These are phyloP conservation scores for Gila orcuttii DNA, from an alignment of 2,113 vertebrate genomes.

Conservation along the genomic window DNA sequence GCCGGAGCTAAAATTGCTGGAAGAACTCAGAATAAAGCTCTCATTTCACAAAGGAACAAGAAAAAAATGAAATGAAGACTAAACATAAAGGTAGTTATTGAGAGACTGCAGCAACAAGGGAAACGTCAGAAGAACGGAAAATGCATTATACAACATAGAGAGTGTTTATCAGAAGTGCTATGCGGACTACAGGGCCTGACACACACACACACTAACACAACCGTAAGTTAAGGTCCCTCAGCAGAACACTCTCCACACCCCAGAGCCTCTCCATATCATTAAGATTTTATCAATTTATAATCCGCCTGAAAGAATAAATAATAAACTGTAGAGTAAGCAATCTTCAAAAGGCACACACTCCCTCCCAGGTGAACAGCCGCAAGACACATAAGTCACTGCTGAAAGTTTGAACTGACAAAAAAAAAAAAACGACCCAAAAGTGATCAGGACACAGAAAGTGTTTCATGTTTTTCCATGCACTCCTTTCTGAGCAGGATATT, in stretches of 20 bases:
- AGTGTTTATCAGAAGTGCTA: conserved; percentile 17
- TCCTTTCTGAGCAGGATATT: not conserved
- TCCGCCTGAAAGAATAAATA: conserved; percentile 51
- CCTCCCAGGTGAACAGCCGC: conserved; percentile 53
- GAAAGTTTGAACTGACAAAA: conserved; percentile 42
- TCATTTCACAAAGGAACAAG: conserved; percentile 25
- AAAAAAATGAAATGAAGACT: conserved; percentile 33
- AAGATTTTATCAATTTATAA: conserved; percentile 62
- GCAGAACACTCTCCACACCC: conserved; percentile 29
- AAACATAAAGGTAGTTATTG: conserved; percentile 31
- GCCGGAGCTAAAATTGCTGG: conserved; percentile 32
- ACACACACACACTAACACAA: conserved; percentile 10
- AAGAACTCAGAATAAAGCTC: conserved; percentile 22
- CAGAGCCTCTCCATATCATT: conserved; percentile 49
- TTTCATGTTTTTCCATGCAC: not conserved
- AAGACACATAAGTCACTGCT: conserved; percentile 50
- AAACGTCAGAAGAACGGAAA: conserved; percentile 25
- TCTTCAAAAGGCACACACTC: conserved; percentile 52
- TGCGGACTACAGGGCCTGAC: not conserved
- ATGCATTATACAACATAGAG: conserved; percentile 14
- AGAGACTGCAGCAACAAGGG: conserved; percentile 13
- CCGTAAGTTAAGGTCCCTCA: conserved; percentile 34
- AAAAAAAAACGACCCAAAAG: conserved; percentile 20
- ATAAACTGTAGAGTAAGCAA: conserved; percentile 53
- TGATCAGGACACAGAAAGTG: not conserved